Evolutionary conservation across 2,888 invertebrate species (phyloP), one percentile per base, ranked within the genome.

Genomic region (Parnassius apollo): DNA sequence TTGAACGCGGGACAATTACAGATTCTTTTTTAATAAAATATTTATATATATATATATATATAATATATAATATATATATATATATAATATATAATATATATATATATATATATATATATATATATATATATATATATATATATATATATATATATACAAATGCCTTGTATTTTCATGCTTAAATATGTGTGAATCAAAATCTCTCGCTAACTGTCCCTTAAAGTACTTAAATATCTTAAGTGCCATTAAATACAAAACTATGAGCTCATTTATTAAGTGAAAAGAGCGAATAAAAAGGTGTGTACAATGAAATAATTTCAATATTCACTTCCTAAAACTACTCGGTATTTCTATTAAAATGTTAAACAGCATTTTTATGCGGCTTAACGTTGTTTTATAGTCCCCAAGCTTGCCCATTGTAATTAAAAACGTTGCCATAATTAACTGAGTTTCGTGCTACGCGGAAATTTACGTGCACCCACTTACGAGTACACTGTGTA

Each of bases 381-480:
- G 62, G 61, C 61, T 75, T 77, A 70, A 79, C 76, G 71, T 73
- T 71, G 71, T 77, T 70, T 76, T 74, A 73, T 69, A 68, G 71
- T 72, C 66, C 65, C 71, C 64, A 73, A 71, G 61, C 66, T 61
- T 59, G 71, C 72, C 75, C 68, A 70, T 77, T 76, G 73, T 67
- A 70, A 65, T 65, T 70, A 75, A 63, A 64, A 73, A 75, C 68
- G 72, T 71, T 70, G 69, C 69, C 69, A 75, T 79, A 75, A 80
- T 76, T 72, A 74, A 72, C 67, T 56, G 69, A 56, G 65, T 71
- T 78, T 61, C 77, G 76, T 78, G 77, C 72, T 73, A 74, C 67
- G 71, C 70, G 69, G 61, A 75, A 70, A 75, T 77, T 74, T 69
- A 73, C 71, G 67, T 69, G 61, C 66, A 53, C 60, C 49, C 57